phyloP scores from a whole-genome alignment of 2,797 vertebrate genomes.

The Acanthiza pusilla region DNA sequence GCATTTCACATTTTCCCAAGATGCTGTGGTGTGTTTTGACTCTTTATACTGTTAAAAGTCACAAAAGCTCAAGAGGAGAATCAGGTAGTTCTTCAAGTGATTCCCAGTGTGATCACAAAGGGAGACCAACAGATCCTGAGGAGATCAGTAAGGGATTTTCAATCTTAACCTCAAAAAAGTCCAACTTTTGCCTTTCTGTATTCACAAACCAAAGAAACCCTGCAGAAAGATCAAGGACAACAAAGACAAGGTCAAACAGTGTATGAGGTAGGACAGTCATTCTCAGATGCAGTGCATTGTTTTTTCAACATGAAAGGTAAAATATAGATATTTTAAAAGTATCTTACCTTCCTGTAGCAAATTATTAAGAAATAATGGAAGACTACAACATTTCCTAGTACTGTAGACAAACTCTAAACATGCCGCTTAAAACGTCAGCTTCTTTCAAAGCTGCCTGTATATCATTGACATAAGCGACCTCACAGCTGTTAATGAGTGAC shows the following conservation, averaged over 20 bases:
- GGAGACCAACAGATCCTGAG: neutral
- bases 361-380: neutral
- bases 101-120: neutral
- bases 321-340: neutral
- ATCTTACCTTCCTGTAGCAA: neutral
- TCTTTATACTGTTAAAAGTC: neutral
- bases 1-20: neutral
- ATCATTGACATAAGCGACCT: neutral
- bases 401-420: neutral
- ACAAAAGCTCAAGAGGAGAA: neutral
- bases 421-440: neutral
- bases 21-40: neutral
- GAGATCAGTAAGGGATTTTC: neutral
- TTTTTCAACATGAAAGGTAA: neutral
- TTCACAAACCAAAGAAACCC: neutral
- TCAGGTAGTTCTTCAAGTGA: neutral
- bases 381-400: neutral
- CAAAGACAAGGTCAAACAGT: neutral
- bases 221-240: neutral
- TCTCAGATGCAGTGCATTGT: neutral
- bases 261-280: neutral
- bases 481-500: slow-evolving; percentile 37
- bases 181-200: neutral
- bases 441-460: neutral
- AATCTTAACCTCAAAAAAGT: neutral